These are phyloP conservation scores for Andrena bucephala DNA, from an alignment of 2,888 invertebrate species.

Conservation along the genomic window DNA sequence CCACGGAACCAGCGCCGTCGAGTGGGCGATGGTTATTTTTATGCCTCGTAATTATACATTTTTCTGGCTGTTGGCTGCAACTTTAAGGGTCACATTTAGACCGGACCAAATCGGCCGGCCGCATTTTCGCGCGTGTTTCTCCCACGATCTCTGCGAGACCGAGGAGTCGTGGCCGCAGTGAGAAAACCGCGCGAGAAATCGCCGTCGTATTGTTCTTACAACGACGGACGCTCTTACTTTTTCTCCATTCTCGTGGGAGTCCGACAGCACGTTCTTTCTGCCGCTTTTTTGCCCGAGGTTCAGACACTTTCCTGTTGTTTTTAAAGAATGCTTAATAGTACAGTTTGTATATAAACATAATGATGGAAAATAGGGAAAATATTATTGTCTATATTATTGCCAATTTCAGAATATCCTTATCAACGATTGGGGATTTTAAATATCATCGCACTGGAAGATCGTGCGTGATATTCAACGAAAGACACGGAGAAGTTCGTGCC, in stretches of 20 bases:
- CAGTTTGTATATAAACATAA: neutral
- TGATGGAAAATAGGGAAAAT: neutral
- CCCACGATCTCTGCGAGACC: constrained; percentile 67
- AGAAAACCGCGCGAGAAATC: constrained; percentile 1
- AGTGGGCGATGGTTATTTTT: constrained; percentile 84
- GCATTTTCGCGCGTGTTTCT: constrained; percentile 71
- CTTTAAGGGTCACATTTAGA: constrained; percentile 81
- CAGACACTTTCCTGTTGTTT: neutral
- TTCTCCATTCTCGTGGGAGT: constrained; percentile 6
- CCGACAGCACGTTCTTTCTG: neutral
- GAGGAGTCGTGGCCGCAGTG: constrained; percentile 10
- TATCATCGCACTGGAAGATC: too few species aligned
- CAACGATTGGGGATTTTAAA: too few species aligned
- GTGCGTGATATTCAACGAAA: neutral
- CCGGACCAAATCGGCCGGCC: constrained; percentile 54
- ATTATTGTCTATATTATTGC: too few species aligned
- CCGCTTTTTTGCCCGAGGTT: neutral
- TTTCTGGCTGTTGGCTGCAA: constrained; percentile 73
- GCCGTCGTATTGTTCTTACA: constrained; percentile 13
- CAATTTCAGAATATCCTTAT: too few species aligned
- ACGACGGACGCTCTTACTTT: neutral
- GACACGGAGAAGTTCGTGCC: neutral
- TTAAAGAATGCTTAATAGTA: neutral
- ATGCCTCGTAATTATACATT: constrained; percentile 85
- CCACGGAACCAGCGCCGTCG: constrained; percentile 59